phyloP scores from a whole-genome alignment of 2,113 vertebrate species.

The Sterrhoptilus dennistouni region DNA sequence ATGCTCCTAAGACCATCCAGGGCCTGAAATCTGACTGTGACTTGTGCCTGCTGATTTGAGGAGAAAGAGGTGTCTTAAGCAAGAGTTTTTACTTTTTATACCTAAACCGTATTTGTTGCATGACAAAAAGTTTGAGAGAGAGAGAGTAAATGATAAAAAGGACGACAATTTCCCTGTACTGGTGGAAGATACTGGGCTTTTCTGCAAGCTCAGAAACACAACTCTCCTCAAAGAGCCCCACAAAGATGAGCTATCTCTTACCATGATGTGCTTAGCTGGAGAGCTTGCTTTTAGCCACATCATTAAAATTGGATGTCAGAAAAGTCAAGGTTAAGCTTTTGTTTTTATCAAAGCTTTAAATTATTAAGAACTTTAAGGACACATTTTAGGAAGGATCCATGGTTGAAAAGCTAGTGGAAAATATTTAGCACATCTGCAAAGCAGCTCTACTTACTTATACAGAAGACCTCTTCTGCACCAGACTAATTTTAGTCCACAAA shows the following conservation, averaged over 20 bases:
- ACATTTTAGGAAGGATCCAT: not conserved
- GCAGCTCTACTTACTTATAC: not conserved
- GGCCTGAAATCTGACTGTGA: not conserved
- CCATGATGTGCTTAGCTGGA: not conserved
- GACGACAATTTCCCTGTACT: not conserved
- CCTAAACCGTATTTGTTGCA: not conserved
- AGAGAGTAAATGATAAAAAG: not conserved
- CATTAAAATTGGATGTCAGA: constrained; percentile 12
- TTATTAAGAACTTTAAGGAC: not conserved
- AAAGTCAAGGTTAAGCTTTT: constrained; percentile 26
- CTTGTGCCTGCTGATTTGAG: not conserved
- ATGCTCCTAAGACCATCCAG: not conserved
- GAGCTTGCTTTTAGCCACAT: not conserved
- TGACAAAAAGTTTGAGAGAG: not conserved
- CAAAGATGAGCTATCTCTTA: not conserved
- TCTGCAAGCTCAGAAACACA: not conserved
- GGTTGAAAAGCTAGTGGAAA: not conserved
- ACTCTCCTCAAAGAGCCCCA: not conserved
- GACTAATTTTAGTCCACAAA: not conserved
- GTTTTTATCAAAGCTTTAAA: constrained; percentile 7
- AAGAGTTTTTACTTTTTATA: not conserved
- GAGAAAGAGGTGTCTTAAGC: not conserved
- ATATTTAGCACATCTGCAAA: not conserved
- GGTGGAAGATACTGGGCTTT: not conserved
- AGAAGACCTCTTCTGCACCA: not conserved